Evolutionary conservation across 2,888 invertebrate species (phyloP), one percentile per base, ranked within the genome.

Genomic region (Leptinotarsa peninsularis): DNA sequence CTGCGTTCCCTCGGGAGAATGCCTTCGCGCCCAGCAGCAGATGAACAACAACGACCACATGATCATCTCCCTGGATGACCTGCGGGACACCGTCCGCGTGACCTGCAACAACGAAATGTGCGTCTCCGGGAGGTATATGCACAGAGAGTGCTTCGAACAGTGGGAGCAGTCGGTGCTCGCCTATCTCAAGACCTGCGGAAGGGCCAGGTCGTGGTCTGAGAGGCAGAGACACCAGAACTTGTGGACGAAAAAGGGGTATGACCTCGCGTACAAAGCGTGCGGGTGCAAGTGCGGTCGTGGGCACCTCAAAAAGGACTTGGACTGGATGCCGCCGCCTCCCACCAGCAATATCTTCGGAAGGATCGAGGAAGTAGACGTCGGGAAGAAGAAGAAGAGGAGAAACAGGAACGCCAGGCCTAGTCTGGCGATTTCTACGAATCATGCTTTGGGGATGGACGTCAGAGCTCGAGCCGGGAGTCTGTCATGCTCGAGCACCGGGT

Each of bases 241-340:
- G 76, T 98, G 98, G 98, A 97, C 98, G 74, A 98, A 98, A 89
- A 98, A 98, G 89, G 98, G 98, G 72, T 98, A 98, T 90, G 98
- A 98, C 89, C 89, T 98, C 87, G 97, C 97, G 10, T 98, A 95
- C 89, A 98, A 97, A 85, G 97, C 96, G 10, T 98, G 98, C 90
- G 95, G 95, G 58, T 98, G 98, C 89, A 94, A 94, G 80, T 98
- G 98, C 89, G 95, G 95, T 4, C 92, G 96, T 49, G 98, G 98
- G 7, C 97, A 98, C 86, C 89, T 98, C 83, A 95, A 97, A 86
- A 98, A 98, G 89, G 98, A 98, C 89, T 90, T 97, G 70, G 96
- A 98, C 87, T 98, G 98, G 95, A 91, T 93, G 85, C 93, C 95
- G 72, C 93, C 94, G 54, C 90, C 91, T 15, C 90, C 92, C 67